Evolutionary conservation across 2,113 vertebrate species (phyloP), one percentile per base, ranked within the genome.

Genomic region (Chionodraco myersi): DNA sequence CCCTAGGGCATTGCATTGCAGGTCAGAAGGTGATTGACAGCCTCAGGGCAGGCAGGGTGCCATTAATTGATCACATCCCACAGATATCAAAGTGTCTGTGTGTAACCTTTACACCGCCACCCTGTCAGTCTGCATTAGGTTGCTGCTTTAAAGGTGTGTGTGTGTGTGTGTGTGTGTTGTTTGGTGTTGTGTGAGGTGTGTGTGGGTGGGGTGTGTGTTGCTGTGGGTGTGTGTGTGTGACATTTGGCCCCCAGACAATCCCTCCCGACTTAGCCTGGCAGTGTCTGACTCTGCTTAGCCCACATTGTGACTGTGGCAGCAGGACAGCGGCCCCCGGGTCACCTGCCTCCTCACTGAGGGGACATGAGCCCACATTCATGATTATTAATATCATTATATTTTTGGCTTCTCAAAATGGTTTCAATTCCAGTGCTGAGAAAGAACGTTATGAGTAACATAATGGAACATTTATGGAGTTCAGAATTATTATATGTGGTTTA

Each of bases 171-270:
- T 26, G 26, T 26, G 26, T 21, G 21, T 21, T n/a, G n/a, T n/a
- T n/a, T n/a, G n/a, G n/a, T n/a, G n/a, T n/a, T n/a, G n/a, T n/a
- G n/a, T n/a, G n/a, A n/a, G n/a, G 21, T 21, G 21, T 21, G 26
- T 30, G 26, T 30, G 26, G 3, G 26, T 79, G 21, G n/a, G 30
- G 62, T 67, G 57, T 60, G 13, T 62, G 51, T 56, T 44, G 14
- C 15, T 56, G 45, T 45, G 4, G 68, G 61, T 16, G 14, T 10
- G 7, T 30, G n/a, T 34, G 48, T 57, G 69, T 3, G 59, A 44
- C 88, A 92, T 88, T 88, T 89, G 92, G 93, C 77, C 60, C 30
- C 45, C 52, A 84, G 86, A 71, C 79, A 87, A 93, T 90, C 91
- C 82, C 75, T 44, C 47, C 16, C 57, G 84, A 88, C 84, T 94